These are phyloP conservation scores for Stigmatopora nigra DNA, from an alignment of 2,113 vertebrate species.

Conservation along the genomic window DNA sequence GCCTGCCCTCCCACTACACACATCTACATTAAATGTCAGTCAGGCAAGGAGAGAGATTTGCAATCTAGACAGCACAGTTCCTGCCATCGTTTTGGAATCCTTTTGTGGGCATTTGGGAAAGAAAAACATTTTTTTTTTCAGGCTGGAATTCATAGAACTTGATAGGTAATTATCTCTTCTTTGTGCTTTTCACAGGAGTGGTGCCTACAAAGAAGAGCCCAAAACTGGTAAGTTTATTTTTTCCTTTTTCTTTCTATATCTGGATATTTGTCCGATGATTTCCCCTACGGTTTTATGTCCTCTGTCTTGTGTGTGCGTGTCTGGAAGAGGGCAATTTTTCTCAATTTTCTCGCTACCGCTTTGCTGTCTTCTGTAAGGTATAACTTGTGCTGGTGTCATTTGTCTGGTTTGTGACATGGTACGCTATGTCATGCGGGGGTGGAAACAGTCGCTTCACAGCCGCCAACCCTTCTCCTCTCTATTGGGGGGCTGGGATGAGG, in stretches of 20 bases:
- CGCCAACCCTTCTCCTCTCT: neutral
- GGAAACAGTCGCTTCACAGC: constrained; percentile 36
- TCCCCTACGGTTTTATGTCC: neutral
- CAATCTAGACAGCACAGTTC: constrained; percentile 74
- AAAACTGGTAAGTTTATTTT: constrained; percentile 88
- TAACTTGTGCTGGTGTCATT: constrained; percentile 42
- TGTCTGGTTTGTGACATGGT: constrained; percentile 35
- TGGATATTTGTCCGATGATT: neutral
- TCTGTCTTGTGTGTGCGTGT: constrained; percentile 2
- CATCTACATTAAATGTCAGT: constrained; percentile 65
- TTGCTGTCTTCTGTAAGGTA: constrained; percentile 4
- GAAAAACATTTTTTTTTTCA: constrained; percentile 16
- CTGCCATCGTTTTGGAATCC: constrained; percentile 71
- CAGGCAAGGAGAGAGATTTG: constrained; percentile 51
- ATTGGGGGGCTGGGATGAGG: constrained; percentile 32
- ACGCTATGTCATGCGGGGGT: constrained; percentile 40
- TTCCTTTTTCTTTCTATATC: neutral
- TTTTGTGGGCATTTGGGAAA: neutral
- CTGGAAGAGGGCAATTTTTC: constrained; percentile 4
- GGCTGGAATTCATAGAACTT: constrained; percentile 40
- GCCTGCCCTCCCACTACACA: constrained; percentile 41
- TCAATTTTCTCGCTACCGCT: constrained; percentile 1
- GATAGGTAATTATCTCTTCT: constrained; percentile 48
- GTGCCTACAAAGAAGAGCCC: constrained; percentile 97
- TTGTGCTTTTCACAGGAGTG: constrained; percentile 80